Evolutionary conservation across 2,888 invertebrate species (phyloP), one percentile per base, ranked within the genome.

Genomic region (Tiliacea citrago): DNA sequence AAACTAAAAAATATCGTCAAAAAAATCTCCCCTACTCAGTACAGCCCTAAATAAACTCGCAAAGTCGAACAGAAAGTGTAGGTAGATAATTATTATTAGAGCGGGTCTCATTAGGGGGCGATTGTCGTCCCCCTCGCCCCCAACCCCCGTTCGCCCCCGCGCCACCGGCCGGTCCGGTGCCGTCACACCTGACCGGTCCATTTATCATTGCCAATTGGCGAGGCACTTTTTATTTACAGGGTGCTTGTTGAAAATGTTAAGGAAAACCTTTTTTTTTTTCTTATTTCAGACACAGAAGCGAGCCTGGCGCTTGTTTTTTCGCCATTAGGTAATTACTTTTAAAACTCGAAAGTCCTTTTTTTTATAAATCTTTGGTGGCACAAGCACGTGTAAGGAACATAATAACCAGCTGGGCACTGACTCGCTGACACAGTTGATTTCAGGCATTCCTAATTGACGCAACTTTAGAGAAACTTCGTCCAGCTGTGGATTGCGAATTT

Each of bases 31-130:
- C n/a, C 4, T n/a, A 16, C 8, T 29, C 53, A 12, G 72, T 18
- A 75, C 94, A 95, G 68, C 95, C 95, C 95, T 96, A 91, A 2
- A 29, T 51, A 83, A 90, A 92, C 91, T 90, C 90, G 91, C 90
- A 87, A 91, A 91, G 91, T 93, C 91, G 91, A 92, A 91, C 94
- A 94, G 94, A 96, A 95, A 96, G 95, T 96, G 95, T 95, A 94
- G 95, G 93, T 94, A 93, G 96, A 95, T 96, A 96, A 96, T 96
- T 94, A 96, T 96, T 94, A 96, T 94, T 94, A 94, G 94, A 94
- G 91, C 90, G 90, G 89, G 94, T 93, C 95, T 96, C 96, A 96
- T 96, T 96, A 96, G 95, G 92, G 91, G 89, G 84, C 96, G 95
- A 96, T 96, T 96, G 96, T 96, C 93, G 92, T 92, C 89, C 87